These are phyloP conservation scores for Theocolax elegans DNA, from an alignment of 1,140 invertebrate species.

Conservation along the genomic window DNA sequence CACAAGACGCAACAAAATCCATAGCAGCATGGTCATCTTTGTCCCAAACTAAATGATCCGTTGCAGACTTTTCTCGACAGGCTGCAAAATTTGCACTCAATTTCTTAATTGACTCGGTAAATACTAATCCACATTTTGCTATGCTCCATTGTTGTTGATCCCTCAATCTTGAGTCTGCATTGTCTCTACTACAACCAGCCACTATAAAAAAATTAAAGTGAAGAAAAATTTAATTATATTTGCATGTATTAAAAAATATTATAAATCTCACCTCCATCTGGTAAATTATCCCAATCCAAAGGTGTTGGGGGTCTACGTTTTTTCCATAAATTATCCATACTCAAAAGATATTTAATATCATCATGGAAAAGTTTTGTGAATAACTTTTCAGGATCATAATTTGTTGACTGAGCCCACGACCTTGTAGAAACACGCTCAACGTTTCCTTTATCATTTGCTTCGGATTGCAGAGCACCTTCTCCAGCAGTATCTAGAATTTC, in stretches of 20 bases:
- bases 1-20: slow-evolving; percentile 96
- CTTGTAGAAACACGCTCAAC: slow-evolving; percentile 87
- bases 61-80: slow-evolving; percentile 66
- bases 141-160: slow-evolving; percentile 89
- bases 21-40: slow-evolving; percentile 95
- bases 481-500: slow-evolving; percentile 67
- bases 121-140: slow-evolving; percentile 80
- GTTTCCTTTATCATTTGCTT: slow-evolving; percentile 74
- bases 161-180: slow-evolving; percentile 63
- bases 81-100: slow-evolving; percentile 75
- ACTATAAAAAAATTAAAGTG: slow-evolving; percentile 50
- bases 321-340: slow-evolving; percentile 95
- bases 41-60: slow-evolving; percentile 91
- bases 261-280: slow-evolving; percentile 68
- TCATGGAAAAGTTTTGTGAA: slow-evolving; percentile 93
- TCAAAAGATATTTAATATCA: slow-evolving; percentile 95
- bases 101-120: slow-evolving; percentile 77
- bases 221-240: neutral
- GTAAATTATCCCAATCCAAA: slow-evolving; percentile 77
- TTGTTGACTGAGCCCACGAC: slow-evolving; percentile 84
- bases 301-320: slow-evolving; percentile 84
- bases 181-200: slow-evolving; percentile 65
- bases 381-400: slow-evolving; percentile 86
- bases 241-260: too few species aligned
- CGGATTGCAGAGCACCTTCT: slow-evolving; percentile 63